A percentile compares a stretch with the other conserved stretches of the same genome.
Conservation (phyloP, 2,797 vertebrate genomes). For the Enteromius unitaeniatus region DNA sequence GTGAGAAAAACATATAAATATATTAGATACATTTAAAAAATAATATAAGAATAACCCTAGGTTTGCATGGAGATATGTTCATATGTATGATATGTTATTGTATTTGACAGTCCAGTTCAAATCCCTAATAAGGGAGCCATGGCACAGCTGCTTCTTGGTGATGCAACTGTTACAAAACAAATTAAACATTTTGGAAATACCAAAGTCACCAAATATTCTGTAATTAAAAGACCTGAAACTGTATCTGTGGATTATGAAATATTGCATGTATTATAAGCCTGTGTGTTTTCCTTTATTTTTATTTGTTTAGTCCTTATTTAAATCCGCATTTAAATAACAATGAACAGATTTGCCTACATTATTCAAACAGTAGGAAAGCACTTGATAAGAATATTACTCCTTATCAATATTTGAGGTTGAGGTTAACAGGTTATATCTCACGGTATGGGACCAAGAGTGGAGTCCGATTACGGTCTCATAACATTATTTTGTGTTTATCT, state of each 20-base stretch:
- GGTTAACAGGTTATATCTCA: background rate
- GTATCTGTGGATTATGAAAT: background rate
- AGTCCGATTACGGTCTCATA: background rate
- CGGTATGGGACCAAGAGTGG: background rate
- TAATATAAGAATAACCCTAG: background rate
- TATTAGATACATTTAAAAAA: background rate
- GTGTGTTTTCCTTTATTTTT: background rate
- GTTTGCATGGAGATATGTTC: background rate
- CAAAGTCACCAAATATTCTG: background rate
- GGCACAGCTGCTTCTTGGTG: conserved; percentile 10
- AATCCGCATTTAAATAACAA: background rate
- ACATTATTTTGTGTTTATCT: background rate
- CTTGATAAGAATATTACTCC: background rate
- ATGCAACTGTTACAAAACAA: conserved; percentile 29
- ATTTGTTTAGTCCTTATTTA: background rate
- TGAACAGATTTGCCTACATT: background rate
- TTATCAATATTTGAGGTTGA: background rate
- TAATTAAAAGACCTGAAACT: background rate
- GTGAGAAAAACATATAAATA: background rate
- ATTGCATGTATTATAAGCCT: background rate
- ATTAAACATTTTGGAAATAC: background rate
- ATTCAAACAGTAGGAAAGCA: background rate
- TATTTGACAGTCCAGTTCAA: conserved; percentile 23
- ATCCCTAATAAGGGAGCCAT: conserved; percentile 22
- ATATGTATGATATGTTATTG: background rate